Base-by-base conservation (phyloP, 37 sponge, comb jelly and placozoan genomes). In the Aplysina aerophoba region DNA sequence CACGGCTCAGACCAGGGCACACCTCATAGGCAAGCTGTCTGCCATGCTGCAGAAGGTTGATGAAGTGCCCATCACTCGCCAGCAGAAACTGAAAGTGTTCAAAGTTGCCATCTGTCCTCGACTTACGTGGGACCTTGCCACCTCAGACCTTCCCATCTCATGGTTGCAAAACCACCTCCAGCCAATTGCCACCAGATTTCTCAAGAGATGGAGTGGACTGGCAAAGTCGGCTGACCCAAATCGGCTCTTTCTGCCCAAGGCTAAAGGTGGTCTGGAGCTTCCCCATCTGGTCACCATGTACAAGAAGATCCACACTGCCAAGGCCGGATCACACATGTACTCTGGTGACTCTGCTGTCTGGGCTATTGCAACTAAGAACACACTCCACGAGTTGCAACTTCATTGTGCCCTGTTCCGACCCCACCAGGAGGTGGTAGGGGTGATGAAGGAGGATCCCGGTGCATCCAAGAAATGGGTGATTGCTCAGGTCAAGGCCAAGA, bases 121-220 rank as follows among this genome's bases (percentile, higher is more conserved):
- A 13, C 27, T 85, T 20, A 55, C 27, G n/a, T 85, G 86, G 86
- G 63, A 78, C 31, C 65, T 85, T 14, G 20, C 61, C 5, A 33
- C 61, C 39, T 55, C 36, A 25, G 55, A 35, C 40, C 44, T 75
- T 4, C 85, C 85, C 19, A 13, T 75, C 55, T 59, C 77, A 13
- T 85, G 85, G 85, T 14, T 85, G 12, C n/a, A 28, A 4, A 58
- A 41, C 0, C 53, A 38, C 75, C 77, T 85, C 61, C 60, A 85
- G 27, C 40, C 85, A 21, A 75, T 56, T 24, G 63, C 85, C 4
- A 84, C 84, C 58, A 20, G 39, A 2, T 73, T 36, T 41, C 85
- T 85, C 39, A 85, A 85, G 40, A 72, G 21, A 13, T 58, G 85
- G 83, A 62, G 63, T 25, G 63, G 63, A 62, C 63, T 62, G 27